Conservation (phyloP, 2,888 invertebrate species). For the Philopedon plagiatum region DNA sequence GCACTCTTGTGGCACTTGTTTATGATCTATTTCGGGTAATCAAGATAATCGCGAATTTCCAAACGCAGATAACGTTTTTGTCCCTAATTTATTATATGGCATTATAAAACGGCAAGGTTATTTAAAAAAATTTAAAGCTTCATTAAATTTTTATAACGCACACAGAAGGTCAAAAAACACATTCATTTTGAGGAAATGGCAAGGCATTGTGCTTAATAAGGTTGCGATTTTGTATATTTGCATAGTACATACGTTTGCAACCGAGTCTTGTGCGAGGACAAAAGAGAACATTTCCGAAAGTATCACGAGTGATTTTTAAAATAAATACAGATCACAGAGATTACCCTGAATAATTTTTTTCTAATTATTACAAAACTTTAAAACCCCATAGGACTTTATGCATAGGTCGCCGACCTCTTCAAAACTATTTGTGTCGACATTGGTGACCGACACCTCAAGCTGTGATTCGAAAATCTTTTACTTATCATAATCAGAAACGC, state of each 20-base stretch:
- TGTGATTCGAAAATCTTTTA: background rate
- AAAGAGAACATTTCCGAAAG: too few relatives aligned
- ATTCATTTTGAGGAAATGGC: slow-evolving; percentile 6
- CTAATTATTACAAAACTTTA: too few relatives aligned
- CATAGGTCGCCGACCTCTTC: background rate
- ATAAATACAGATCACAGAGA: too few relatives aligned
- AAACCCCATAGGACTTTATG: background rate
- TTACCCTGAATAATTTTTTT: too few relatives aligned
- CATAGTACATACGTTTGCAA: background rate
- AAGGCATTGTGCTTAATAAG: too few relatives aligned
- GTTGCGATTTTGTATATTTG: background rate
- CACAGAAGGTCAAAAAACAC: slow-evolving; percentile 15
- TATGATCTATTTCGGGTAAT: slow-evolving; percentile 7
- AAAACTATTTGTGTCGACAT: background rate
- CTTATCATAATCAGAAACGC: background rate
- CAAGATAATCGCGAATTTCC: background rate
- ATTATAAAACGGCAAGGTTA: slow-evolving; percentile 8
- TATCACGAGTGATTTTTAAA: too few relatives aligned
- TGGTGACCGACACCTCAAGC: background rate
- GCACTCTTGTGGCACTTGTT: background rate
- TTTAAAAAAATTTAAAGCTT: background rate
- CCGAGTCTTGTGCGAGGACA: too few relatives aligned
- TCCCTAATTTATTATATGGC: background rate
- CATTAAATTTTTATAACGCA: background rate
- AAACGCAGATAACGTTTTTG: background rate